Base-by-base conservation (phyloP, 2,888 invertebrate genomes). In the Polydrusus pterygomalis region DNA sequence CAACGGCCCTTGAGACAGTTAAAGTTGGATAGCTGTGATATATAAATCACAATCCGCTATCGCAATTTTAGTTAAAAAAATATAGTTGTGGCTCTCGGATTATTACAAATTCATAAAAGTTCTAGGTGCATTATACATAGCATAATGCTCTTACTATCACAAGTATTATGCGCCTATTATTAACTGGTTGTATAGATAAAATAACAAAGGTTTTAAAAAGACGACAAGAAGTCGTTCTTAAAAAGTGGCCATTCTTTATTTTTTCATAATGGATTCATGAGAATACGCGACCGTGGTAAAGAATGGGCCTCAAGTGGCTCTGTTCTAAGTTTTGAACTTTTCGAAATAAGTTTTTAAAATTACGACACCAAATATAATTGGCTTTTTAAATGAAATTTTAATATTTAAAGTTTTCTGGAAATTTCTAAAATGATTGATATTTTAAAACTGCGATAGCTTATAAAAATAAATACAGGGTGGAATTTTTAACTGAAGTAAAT, bases 211-310 rank as follows among this genome's bases (percentile, higher is more conserved):
- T 6, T 43, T n/a, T 43, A n/a, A 1, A 1, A 51, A 20, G 2
- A 20, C 5, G 13, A 18, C 51, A 20, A 18, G 20, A 51, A 8
- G 20, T 18, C 11, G 17, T 47, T 17, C 8, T 15, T 18, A 20
- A 20, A 51, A 18, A 51, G 20, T 51, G 8, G 17, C 34, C 8
- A 8, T 51, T 20, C 25, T 64, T 64, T 49, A 64, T 64, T 64
- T 64, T 34, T 49, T 25, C 47, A 49, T 64, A 64, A 49, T 64
- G 49, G 49, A 64, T 64, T 49, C 51, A 51, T 51, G 11, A 18
- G 51, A 51, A 18, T 25, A 11, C 9, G 64, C 45, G 25, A 47
- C 43, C 18, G 25, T 49, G 49, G 9, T 64, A 15, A 64, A 64
- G 30, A 64, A 64, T 64, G 64, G 47, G 25, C 9, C 45, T n/a